Conservation (phyloP, 1,140 invertebrate genomes). For the Rhynchophorus ferrugineus region DNA sequence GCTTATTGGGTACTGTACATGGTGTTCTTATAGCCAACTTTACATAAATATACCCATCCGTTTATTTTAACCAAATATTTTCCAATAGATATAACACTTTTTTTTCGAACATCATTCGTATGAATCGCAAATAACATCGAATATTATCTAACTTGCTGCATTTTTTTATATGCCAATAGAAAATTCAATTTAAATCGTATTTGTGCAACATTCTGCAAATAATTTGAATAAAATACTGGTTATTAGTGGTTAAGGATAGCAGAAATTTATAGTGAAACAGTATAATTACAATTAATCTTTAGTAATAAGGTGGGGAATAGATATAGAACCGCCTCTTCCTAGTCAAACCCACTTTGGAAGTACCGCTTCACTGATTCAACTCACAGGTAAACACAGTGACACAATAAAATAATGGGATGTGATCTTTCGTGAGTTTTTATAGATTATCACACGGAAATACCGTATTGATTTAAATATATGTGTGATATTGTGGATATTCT, state of each 20-base stretch:
- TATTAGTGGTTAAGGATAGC: slow-evolving; percentile 9
- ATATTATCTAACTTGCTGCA: too few species aligned
- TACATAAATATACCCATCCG: slow-evolving; percentile 4
- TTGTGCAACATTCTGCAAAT: slow-evolving; percentile 2
- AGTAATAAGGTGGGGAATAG: slow-evolving; percentile 17
- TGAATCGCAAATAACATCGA: too few species aligned
- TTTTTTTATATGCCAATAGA: too few species aligned
- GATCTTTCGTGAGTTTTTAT: too few species aligned
- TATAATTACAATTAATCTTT: slow-evolving; percentile 19
- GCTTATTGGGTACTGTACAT: slow-evolving; percentile 5
- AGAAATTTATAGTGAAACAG: slow-evolving; percentile 16
- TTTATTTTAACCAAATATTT: slow-evolving; percentile 10
- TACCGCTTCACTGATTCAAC: slow-evolving; percentile 10
- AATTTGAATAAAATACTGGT: slow-evolving; percentile 10
- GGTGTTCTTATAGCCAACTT: slow-evolving; percentile 3
- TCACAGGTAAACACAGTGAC: neutral
- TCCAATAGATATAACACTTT: too few species aligned
- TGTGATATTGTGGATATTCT: too few species aligned
- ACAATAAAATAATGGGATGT: neutral
- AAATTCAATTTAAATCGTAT: too few species aligned
- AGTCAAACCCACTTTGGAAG: slow-evolving; percentile 14
- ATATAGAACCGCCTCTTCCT: slow-evolving; percentile 12
- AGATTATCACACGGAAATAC: too few species aligned
- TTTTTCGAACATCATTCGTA: too few species aligned
- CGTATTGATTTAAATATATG: too few species aligned